Evolutionary conservation across 2,797 vertebrate genomes (phyloP).

Genomic region (Podargus strigoides): DNA sequence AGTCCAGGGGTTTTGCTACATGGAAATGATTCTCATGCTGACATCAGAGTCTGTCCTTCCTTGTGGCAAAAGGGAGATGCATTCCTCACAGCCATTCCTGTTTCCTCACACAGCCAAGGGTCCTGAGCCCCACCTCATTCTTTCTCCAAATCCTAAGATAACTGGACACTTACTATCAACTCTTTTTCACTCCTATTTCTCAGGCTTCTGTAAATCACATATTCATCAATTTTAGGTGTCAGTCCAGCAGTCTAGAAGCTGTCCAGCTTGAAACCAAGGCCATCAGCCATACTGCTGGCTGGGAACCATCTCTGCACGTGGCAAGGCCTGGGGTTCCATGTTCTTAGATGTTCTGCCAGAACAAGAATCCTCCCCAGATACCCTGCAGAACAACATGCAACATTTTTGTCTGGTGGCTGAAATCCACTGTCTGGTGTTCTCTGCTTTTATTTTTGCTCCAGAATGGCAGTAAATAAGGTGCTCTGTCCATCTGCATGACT

Average conservation of each 20-base stretch:
- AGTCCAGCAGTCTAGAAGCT: slow-evolving; percentile 25
- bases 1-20: not conserved
- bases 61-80: not conserved
- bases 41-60: not conserved
- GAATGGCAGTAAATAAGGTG: not conserved
- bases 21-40: not conserved
- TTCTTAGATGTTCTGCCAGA: not conserved
- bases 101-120: not conserved
- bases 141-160: not conserved
- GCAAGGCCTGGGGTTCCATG: not conserved
- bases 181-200: not conserved
- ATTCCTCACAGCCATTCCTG: not conserved
- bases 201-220: not conserved
- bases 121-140: not conserved
- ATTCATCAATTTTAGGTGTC: slow-evolving; percentile 38
- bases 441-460: not conserved
- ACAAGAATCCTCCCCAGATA: not conserved
- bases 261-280: not conserved
- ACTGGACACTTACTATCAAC: not conserved
- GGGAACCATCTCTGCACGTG: not conserved
- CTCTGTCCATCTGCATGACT: not conserved
- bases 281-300: not conserved
- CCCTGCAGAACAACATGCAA: not conserved
- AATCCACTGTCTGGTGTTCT: not conserved
- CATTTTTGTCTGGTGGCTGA: not conserved